Base-by-base conservation (phyloP, 2,888 invertebrate species). In the Polylopha cassiicola region DNA sequence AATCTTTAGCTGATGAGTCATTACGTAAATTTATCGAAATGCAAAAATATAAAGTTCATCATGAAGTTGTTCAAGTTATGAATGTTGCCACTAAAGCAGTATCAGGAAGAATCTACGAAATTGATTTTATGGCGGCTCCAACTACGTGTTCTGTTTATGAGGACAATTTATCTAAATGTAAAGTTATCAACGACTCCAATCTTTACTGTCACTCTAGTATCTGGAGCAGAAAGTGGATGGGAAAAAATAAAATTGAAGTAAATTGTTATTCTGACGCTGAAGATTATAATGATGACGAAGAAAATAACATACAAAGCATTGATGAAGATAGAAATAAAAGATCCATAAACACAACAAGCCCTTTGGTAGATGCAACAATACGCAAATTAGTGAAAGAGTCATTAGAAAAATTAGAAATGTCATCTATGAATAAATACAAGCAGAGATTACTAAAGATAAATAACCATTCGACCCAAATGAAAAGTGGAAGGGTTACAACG, bases 161-260 rank as follows among this genome's bases (percentile, higher is more conserved):
- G 15, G 26, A 45, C 1, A 43, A 61, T 20, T 31, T 43, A 13
- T 37, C 46, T 3, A 33, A 47, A 23, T 57, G 65, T 54, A 34
- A 37, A 13, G 39, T 50, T 5, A 44, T 47, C 32, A 38, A 47
- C 9, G 48, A 53, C 13, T 38, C 43, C 8, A 29, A 53, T 16
- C 43, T 69, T 11, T 48, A 54, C 41, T 90, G 90, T 55, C 50
- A 74, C 14, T 60, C 89, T 18, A 51, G 66, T 36, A 76, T 88
- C 29, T 89, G 87, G 88, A 75, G 85, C 20, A 78, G 73, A 20
- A 84, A 87, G 4, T 89, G 89, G 89, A 22, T 85, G 13, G 70
- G 71, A 26, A 43, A 38, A 1, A 72, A 75, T 30, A 62, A 74
- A 20, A 67, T 74, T 37, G 54, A 68, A 24, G 71, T 85, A 1